phyloP scores from a whole-genome alignment of 1,140 invertebrate genomes.

The Pseudomyrmex sp. region DNA sequence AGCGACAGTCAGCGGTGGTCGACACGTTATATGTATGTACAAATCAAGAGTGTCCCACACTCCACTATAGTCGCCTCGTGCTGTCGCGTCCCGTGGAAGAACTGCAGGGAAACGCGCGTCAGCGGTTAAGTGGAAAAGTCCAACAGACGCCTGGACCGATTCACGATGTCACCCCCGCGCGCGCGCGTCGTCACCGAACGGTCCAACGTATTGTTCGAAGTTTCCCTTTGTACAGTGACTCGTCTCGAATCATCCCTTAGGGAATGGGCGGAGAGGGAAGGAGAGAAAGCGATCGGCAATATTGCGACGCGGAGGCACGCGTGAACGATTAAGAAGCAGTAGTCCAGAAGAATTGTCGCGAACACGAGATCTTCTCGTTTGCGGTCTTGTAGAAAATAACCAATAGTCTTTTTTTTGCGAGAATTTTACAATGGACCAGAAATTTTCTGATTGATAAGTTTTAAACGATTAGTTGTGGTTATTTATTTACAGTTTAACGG shows the following conservation, averaged over 20 bases:
- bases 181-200: not conserved
- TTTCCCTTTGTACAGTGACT: slow-evolving; percentile 20
- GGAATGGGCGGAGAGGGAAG: not conserved
- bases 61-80: slow-evolving; percentile 19
- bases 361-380: not conserved
- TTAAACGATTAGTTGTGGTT: no score
- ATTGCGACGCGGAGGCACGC: slow-evolving; percentile 46
- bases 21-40: not conserved
- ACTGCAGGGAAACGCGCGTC: slow-evolving; percentile 10
- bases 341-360: not conserved
- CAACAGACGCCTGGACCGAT: slow-evolving; percentile 35
- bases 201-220: slow-evolving; percentile 8
- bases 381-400: not conserved
- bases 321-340: slow-evolving; percentile 43
- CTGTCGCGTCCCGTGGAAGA: slow-evolving; percentile 21
- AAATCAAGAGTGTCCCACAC: not conserved
- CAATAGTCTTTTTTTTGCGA: not conserved
- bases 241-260: not conserved
- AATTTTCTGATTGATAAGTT: no score
- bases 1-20: not conserved
- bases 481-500: not conserved
- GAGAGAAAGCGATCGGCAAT: not conserved
- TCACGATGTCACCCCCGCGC: not conserved
- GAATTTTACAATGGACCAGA: not conserved
- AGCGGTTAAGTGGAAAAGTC: slow-evolving; percentile 41